Conservation (phyloP, 2,888 invertebrate genomes). For the Eurois occulta region DNA sequence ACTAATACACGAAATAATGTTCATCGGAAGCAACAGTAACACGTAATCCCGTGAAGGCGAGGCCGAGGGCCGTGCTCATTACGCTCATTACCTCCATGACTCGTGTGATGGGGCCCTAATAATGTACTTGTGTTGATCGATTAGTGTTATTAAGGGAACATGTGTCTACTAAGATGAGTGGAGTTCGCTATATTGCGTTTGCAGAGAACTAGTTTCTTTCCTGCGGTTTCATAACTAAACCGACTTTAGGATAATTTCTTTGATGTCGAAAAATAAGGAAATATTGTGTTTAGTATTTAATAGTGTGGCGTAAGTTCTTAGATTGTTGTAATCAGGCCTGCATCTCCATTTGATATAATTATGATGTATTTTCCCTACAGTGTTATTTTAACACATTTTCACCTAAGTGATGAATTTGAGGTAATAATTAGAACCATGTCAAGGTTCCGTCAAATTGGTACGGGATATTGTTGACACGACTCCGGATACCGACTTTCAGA, state of each 20-base stretch:
- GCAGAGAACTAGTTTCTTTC: neutral
- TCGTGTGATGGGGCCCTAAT: slow-evolving; percentile 74
- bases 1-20: slow-evolving; percentile 78
- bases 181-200: neutral
- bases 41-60: slow-evolving; percentile 77
- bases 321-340: neutral
- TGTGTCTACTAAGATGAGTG: slow-evolving; percentile 47
- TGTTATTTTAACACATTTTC: neutral
- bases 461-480: neutral
- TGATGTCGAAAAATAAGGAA: neutral
- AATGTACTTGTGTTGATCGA: slow-evolving; percentile 70
- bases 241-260: neutral
- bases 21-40: slow-evolving; percentile 78
- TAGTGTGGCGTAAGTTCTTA: neutral
- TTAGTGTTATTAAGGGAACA: slow-evolving; percentile 58
- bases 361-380: neutral
- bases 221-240: neutral
- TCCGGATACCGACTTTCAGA: neutral
- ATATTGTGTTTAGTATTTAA: neutral
- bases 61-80: slow-evolving; percentile 73
- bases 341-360: no score
- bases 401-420: neutral
- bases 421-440: neutral
- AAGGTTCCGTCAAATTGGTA: neutral
- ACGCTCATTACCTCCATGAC: slow-evolving; percentile 74